Base-by-base conservation (phyloP, 2,113 vertebrate species). In the Prunella himalayana region DNA sequence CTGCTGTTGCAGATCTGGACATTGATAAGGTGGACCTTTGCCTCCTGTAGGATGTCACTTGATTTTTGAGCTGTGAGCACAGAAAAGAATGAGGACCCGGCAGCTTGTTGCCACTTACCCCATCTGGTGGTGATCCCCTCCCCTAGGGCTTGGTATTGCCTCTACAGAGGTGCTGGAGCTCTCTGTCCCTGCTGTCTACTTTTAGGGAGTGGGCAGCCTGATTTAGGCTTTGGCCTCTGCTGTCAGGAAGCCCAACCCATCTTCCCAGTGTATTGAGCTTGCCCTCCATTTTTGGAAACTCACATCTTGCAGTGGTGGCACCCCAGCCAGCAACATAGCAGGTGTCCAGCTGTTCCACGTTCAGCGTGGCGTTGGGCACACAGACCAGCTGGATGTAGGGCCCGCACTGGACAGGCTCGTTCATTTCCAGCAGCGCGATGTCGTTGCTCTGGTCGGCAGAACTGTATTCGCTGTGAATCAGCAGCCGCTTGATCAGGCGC, bases 291-390 rank as follows among this genome's bases (percentile, higher is more conserved):
- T 45, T 28, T 22, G 45, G 50, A 33, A 41, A 70, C 95, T 92
- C 79, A 91, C 87, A 49, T 94, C 60, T 69, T 5, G 37, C 51
- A 4, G 33, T 23, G 3, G 24, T 86, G 56, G 82, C 39, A 15
- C 95, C 95, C 96, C 97, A 96, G 5, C 96, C 94, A 15, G 83
- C 86, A 8, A 95, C 10, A 4, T 91, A 95, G 94, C 97, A 97
- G 14, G 22, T 39, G 1, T 9, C 57, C 31, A 97, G 59, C 31
- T 17, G 6, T 4, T 25, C 24, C 37, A 91, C 51, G 0, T 21
- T 11, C 31, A 93, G 39, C 0, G 39, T 66, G 39, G 9, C 5
- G 0, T 91, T 50, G 2, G 97, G 96, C 51, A 97, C 44, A 0
- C 96, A 97, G 45, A 19, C 93, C 1, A 89, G 84, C 65, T 97